Evolutionary conservation across 2,888 invertebrate species (phyloP).

Genomic region (Thymelicus lineola): DNA sequence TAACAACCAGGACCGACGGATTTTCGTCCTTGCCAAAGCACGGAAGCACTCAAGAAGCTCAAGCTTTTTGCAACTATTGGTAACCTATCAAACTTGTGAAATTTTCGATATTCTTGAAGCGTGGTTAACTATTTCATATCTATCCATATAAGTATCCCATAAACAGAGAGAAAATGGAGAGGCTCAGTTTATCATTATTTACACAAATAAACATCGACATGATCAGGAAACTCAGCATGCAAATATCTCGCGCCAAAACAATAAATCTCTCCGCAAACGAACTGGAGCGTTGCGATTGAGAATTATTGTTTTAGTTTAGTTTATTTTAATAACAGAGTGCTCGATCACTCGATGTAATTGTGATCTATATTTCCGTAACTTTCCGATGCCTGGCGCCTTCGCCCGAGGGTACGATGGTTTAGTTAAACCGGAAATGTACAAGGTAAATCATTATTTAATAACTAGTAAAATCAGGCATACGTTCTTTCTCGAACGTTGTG

Average conservation of each 20-base stretch:
- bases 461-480: too few relatives aligned
- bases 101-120: too few relatives aligned
- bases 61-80: too few relatives aligned
- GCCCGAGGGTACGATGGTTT: neutral
- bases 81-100: too few relatives aligned
- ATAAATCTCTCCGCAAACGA: constrained; percentile 33
- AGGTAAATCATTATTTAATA: too few relatives aligned
- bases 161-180: too few relatives aligned
- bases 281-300: constrained; percentile 28
- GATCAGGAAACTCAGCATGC: constrained; percentile 24
- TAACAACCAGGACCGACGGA: too few relatives aligned
- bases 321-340: constrained; percentile 23
- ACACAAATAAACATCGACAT: constrained; percentile 15
- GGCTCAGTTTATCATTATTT: constrained; percentile 1
- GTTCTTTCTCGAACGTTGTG: too few relatives aligned
- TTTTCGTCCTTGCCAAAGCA: too few relatives aligned
- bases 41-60: too few relatives aligned
- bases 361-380: constrained; percentile 23
- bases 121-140: too few relatives aligned
- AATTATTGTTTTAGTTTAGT: constrained; percentile 34
- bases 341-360: constrained; percentile 14
- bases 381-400: neutral
- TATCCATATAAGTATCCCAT: too few relatives aligned
- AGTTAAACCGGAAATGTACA: neutral
- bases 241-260: constrained; percentile 21